Base-by-base conservation (phyloP, 2,113 vertebrate species). In the Elachura formosa region DNA sequence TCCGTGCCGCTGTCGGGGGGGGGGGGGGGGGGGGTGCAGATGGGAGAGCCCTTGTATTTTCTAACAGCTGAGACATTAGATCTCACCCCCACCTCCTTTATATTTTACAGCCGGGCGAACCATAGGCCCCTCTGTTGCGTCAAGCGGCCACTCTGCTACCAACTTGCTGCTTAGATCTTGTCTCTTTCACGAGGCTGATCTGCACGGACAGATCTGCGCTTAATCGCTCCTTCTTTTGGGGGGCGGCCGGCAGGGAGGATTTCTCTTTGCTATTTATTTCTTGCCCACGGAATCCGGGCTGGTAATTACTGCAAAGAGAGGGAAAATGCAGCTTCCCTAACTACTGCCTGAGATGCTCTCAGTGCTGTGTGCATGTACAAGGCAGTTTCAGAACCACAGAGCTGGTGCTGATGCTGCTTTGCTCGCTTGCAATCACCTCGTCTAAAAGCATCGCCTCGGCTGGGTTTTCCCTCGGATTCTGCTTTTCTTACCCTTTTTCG, bases 341-440 rank as follows among this genome's bases (percentile, higher is more conserved):
- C 67, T 92, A 86, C 91, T 97, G 96, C 95, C 75, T 87, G 92
- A 94, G 95, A 90, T 96, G 95, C 76, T 97, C 96, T 97, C 88
- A 81, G 94, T 94, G 94, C 96, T 62, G 52, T 97, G 93, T 85
- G 92, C 92, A 94, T 67, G 40, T 89, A 96, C 88, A 97, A 97
- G 96, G 96, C 97, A 96, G 94, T 96, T 93, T 95, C 87, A 80
- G 69, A 92, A 94, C 95, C 94, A 96, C 77, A 83, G 90, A 96
- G 94, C 96, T 90, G 94, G 89, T 97, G 95, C 95, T 95, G 93
- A 68, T 95, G 97, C 96, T 96, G 95, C 97, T 94, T 91, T 96
- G 89, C 94, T 97, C 59, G 94, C 90, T 96, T 90, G 92, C 97
- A 89, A 89, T 92, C 82, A 78, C 97, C 93, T 93, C 96, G 92